phyloP scores from a whole-genome alignment of 2,113 vertebrate genomes.

The Cephalopterus ornatus region DNA sequence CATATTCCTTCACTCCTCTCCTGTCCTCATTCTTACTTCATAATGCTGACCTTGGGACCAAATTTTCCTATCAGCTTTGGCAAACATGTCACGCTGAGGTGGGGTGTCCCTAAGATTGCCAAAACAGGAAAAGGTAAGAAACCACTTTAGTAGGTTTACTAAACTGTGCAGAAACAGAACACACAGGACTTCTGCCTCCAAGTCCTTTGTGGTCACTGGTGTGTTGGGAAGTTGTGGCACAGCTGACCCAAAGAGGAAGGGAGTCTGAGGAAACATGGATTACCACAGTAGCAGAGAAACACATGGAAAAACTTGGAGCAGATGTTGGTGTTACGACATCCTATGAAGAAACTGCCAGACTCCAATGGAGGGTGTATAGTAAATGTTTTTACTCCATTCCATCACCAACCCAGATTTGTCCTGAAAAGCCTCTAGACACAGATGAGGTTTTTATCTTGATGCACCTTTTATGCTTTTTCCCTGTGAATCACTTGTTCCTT shows the following conservation, averaged over 20 bases:
- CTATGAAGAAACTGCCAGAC: neutral
- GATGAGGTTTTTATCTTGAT: neutral
- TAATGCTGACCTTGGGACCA: rapidly evolving
- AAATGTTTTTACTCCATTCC: neutral
- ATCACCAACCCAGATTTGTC: neutral
- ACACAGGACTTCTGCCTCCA: neutral
- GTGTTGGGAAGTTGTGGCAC: neutral
- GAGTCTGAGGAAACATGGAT: rapidly evolving
- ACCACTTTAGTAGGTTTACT: neutral
- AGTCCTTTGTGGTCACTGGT: neutral
- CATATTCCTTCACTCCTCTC: neutral
- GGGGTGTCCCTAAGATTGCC: neutral
- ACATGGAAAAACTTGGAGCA: neutral
- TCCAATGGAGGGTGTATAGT: neutral
- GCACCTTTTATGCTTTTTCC: neutral
- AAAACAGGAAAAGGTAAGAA: neutral
- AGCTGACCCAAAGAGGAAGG: neutral
- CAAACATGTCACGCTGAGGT: rapidly evolving
- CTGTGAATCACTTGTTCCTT: neutral
- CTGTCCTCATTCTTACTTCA: neutral
- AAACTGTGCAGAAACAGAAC: neutral
- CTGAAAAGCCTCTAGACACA: neutral
- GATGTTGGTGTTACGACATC: neutral
- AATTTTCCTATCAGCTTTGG: neutral
- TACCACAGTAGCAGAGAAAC: neutral